These are phyloP conservation scores for Boloria euphrosyne DNA, from an alignment of 2,888 invertebrate genomes.

Conservation along the genomic window DNA sequence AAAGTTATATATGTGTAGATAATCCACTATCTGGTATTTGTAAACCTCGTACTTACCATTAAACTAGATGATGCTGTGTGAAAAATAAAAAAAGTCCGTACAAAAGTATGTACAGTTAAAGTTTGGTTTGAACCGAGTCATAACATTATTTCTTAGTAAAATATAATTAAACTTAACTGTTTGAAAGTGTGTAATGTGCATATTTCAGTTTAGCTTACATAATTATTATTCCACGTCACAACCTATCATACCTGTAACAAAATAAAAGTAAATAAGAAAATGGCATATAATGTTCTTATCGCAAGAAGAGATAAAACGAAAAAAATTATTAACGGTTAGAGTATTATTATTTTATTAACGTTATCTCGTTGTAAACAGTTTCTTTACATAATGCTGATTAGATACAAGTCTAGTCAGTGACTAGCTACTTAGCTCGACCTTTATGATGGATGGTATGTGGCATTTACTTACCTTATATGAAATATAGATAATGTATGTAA, in stretches of 20 bases:
- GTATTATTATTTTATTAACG: slow-evolving; percentile 22
- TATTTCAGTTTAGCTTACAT: neutral
- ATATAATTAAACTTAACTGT: too few relatives aligned
- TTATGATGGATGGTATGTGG: neutral
- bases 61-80: too few relatives aligned
- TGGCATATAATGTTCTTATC: slow-evolving; percentile 6
- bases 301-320: slow-evolving; percentile 12
- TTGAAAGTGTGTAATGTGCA: neutral
- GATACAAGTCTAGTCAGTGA: slow-evolving; percentile 21
- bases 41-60: too few relatives aligned
- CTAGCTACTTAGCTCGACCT: neutral
- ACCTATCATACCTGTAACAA: slow-evolving; percentile 31
- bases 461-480: neutral
- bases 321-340: slow-evolving; percentile 17
- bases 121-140: too few relatives aligned
- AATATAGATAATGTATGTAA: neutral
- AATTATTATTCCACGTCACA: neutral
- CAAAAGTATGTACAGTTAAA: too few relatives aligned
- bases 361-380: slow-evolving; percentile 26
- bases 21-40: too few relatives aligned
- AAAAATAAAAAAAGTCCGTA: too few relatives aligned
- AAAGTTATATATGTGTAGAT: too few relatives aligned
- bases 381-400: slow-evolving; percentile 31
- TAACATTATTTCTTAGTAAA: neutral
- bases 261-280: slow-evolving; percentile 13